These are phyloP conservation scores for Frankliniella fusca DNA, from an alignment of 2,888 invertebrate species.

Conservation along the genomic window DNA sequence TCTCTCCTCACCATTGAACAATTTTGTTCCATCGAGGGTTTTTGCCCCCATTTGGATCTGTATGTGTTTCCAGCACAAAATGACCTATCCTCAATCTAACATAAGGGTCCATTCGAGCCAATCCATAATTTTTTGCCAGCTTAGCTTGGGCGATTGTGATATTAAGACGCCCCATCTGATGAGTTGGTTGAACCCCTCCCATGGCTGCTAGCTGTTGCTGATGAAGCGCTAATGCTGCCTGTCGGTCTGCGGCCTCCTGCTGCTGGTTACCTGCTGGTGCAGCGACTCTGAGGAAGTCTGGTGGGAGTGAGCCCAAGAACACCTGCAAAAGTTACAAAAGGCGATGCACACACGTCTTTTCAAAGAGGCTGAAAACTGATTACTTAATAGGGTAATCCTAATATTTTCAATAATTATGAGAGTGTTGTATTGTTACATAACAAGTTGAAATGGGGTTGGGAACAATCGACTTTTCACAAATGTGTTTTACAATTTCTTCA, in stretches of 20 bases:
- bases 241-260: slow-evolving; percentile 71
- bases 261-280: slow-evolving; percentile 56
- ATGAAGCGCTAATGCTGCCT: slow-evolving; percentile 68
- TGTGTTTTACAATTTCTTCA: no score
- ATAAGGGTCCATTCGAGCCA: slow-evolving; percentile 95
- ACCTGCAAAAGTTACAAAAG: slow-evolving; percentile 52
- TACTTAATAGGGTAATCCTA: neutral
- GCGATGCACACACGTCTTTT: neutral
- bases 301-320: slow-evolving; percentile 72
- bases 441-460: neutral
- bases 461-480: no score
- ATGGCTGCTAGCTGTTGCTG: slow-evolving; percentile 58
- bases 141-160: slow-evolving; percentile 88
- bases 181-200: slow-evolving; percentile 34
- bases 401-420: neutral
- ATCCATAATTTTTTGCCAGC: slow-evolving; percentile 88
- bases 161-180: slow-evolving; percentile 63
- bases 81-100: slow-evolving; percentile 89
- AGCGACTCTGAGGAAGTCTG: slow-evolving; percentile 64
- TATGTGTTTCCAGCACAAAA: slow-evolving; percentile 92
- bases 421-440: neutral
- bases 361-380: neutral
- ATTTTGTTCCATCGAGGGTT: slow-evolving; percentile 95
- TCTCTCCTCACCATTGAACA: slow-evolving; percentile 68
- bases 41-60: slow-evolving; percentile 90